Evolutionary conservation across 2,113 vertebrate genomes (phyloP).

Genomic region (Passer montanus): DNA sequence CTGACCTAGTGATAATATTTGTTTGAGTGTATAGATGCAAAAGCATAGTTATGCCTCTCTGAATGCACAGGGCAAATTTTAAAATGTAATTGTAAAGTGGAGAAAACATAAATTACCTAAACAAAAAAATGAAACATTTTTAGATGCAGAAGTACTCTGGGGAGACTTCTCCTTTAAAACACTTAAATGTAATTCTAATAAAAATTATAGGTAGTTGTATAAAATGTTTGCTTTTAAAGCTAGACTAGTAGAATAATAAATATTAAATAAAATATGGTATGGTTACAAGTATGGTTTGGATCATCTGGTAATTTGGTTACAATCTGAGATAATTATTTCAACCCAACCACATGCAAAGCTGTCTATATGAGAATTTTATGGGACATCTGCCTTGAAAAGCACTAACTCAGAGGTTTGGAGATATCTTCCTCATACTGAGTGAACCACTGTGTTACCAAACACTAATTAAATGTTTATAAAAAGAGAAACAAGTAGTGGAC

Average conservation of each 20-base stretch:
- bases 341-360: not conserved
- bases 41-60: not conserved
- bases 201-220: not conserved
- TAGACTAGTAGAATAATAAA: not conserved
- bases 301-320: not conserved
- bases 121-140: not conserved
- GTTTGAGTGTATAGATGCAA: not conserved
- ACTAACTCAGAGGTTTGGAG: not conserved
- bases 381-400: not conserved
- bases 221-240: not conserved
- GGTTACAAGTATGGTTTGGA: fast-evolving
- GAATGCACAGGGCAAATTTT: not conserved
- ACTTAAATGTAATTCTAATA: not conserved
- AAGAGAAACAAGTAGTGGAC: not conserved
- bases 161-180: not conserved
- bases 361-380: not conserved
- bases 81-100: not conserved
- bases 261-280: not conserved
- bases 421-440: not conserved
- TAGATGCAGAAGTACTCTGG: not conserved
- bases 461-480: not conserved
- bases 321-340: not conserved
- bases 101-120: not conserved
- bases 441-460: not conserved
- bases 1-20: not conserved